Conservation (phyloP, 2,113 vertebrate genomes). For the Geococcyx californianus region DNA sequence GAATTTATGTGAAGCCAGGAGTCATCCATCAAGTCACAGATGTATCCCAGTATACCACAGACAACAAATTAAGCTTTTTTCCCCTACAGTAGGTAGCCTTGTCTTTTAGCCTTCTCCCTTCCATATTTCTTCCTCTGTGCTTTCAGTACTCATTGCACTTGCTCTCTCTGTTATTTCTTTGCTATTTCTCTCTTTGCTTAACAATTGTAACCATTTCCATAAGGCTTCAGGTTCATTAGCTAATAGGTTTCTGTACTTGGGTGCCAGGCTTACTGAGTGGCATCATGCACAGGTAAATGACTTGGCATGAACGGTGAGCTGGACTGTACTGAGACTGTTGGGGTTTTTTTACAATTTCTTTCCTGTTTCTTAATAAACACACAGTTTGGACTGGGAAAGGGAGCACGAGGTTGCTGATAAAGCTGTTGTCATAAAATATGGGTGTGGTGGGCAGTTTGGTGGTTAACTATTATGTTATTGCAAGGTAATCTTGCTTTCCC, state of each 20-base stretch:
- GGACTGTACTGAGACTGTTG: not conserved
- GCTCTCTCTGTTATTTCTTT: not conserved
- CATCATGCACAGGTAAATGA: not conserved
- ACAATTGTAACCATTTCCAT: not conserved
- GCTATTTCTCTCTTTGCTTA: not conserved
- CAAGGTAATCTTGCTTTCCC: not conserved
- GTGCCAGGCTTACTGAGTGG: not conserved
- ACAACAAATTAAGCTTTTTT: not conserved
- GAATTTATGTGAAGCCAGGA: not conserved
- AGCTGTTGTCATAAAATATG: not conserved
- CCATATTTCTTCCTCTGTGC: not conserved
- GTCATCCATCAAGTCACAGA: not conserved
- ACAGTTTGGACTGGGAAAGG: not conserved
- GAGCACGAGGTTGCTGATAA: not conserved
- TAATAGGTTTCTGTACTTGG: not conserved
- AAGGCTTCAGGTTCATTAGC: not conserved
- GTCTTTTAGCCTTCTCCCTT: not conserved
- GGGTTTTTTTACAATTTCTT: not conserved
- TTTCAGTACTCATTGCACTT: not conserved
- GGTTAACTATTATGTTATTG: not conserved
- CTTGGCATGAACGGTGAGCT: not conserved
- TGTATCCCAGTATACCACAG: not conserved
- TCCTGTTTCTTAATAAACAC: not conserved
- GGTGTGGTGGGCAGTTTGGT: rapidly evolving
- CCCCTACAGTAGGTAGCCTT: not conserved